These are phyloP conservation scores for Lobophora halterata DNA, from an alignment of 2,888 invertebrate genomes.

Conservation along the genomic window DNA sequence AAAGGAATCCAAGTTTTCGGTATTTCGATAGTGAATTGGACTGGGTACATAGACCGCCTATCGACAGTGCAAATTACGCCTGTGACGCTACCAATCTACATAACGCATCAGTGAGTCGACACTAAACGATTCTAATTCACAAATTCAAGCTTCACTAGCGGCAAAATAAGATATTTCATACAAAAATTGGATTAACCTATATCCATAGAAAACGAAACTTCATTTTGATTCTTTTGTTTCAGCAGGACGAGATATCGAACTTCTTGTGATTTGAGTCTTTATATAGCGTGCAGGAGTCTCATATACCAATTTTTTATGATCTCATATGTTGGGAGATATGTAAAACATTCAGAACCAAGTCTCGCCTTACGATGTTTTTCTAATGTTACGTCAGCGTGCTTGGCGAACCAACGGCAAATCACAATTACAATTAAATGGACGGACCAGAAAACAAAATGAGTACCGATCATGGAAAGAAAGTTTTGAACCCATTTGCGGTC, in stretches of 20 bases:
- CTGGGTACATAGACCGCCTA: conserved; percentile 47
- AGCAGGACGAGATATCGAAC: conserved; percentile 43
- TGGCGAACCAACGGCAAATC: conserved; percentile 29
- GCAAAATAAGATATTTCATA: conserved; percentile 38
- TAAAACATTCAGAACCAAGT: conserved; percentile 34
- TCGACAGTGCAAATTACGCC: conserved; percentile 48
- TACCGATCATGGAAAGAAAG: conserved; percentile 46
- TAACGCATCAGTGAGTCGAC: conserved; percentile 43
- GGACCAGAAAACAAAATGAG: conserved; percentile 62
- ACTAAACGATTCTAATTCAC: conserved; percentile 49
- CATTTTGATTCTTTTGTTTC: conserved; percentile 76
- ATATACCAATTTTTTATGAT: conserved; percentile 39
- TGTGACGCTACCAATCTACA: conserved; percentile 42
- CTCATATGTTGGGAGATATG: conserved; percentile 30
- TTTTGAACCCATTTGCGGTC: conserved; percentile 36
- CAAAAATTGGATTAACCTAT: conserved; percentile 65
- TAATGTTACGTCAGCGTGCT: conserved; percentile 45
- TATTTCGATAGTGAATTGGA: conserved; percentile 40
- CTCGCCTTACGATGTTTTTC: conserved; percentile 41
- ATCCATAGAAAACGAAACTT: conserved; percentile 62
- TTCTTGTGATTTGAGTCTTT: conserved; percentile 40
- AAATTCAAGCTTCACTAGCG: conserved; percentile 29
- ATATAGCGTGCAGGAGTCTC: conserved; percentile 36
- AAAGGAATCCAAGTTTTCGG: conserved; percentile 73
- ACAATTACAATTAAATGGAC: conserved; percentile 50